Percentiles rank a stretch among this genome's conserved stretches.
Evolutionary conservation across 2,888 invertebrate species (phyloP).

Genomic region (Xanthostigma xanthostigma): DNA sequence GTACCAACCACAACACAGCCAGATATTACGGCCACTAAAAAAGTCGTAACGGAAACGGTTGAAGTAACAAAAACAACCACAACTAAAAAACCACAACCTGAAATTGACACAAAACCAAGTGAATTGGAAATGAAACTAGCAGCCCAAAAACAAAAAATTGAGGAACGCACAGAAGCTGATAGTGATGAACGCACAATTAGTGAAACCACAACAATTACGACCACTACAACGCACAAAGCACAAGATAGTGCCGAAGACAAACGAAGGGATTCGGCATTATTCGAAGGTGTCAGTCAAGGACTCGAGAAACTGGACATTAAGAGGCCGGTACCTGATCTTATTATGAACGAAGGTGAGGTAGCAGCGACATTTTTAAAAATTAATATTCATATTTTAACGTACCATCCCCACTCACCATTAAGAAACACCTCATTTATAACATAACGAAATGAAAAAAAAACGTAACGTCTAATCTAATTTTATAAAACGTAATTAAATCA

Average conservation of each 20-base stretch:
- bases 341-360: conserved; percentile 19
- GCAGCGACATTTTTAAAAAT: too few relatives aligned
- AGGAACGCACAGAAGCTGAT: conserved; percentile 14
- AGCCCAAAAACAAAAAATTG: conserved; percentile 12
- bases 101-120: conserved; percentile 24
- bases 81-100: conserved; percentile 26
- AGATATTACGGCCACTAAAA: conserved; percentile 23
- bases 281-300: conserved; percentile 30
- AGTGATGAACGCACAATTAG: conserved; percentile 3
- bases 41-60: conserved; percentile 14
- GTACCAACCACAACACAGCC: conserved; percentile 30
- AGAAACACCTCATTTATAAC: too few relatives aligned
- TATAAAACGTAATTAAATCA: too few relatives aligned
- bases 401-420: too few relatives aligned
- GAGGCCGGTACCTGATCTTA: conserved; percentile 14
- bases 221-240: conserved; percentile 8
- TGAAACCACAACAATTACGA: conserved; percentile 5
- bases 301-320: conserved; percentile 24
- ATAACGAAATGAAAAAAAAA: too few relatives aligned
- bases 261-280: conserved; percentile 27
- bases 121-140: conserved; percentile 22
- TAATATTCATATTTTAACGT: too few relatives aligned
- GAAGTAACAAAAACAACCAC: conserved; percentile 24
- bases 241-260: conserved; percentile 10
- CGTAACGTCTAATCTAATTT: too few relatives aligned